Conservation (phyloP, 2,888 invertebrate genomes). For the Pseudeuparius sepicola region DNA sequence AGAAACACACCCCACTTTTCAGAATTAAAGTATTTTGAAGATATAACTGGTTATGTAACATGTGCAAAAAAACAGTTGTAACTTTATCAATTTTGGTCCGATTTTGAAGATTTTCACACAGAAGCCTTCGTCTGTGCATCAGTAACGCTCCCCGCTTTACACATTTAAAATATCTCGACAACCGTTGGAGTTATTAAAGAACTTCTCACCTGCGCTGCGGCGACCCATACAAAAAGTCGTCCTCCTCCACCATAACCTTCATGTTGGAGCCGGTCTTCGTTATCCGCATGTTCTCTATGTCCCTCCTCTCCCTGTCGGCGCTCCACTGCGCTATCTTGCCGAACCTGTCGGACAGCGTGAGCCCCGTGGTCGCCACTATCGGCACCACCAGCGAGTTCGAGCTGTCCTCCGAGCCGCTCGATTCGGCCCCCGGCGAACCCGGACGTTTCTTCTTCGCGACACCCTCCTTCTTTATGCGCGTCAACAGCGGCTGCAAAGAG, state of each 20-base stretch:
- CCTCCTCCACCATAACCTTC: slow-evolving; percentile 66
- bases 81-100: too few relatives aligned
- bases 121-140: too few relatives aligned
- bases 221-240: slow-evolving; percentile 43
- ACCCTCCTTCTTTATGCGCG: slow-evolving; percentile 37
- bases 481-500: slow-evolving; percentile 32
- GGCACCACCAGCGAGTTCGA: slow-evolving; percentile 49
- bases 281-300: slow-evolving; percentile 79
- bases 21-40: too few relatives aligned
- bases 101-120: too few relatives aligned
- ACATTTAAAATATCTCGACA: too few relatives aligned
- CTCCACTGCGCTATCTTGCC: slow-evolving; percentile 91
- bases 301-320: slow-evolving; percentile 60
- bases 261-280: slow-evolving; percentile 67
- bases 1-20: too few relatives aligned
- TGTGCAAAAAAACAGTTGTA: too few relatives aligned
- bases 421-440: slow-evolving; percentile 42
- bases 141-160: too few relatives aligned
- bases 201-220: slow-evolving; percentile 44
- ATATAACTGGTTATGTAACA: too few relatives aligned
- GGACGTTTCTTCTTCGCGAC: slow-evolving; percentile 29
- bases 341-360: slow-evolving; percentile 78
- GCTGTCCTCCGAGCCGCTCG: slow-evolving; percentile 52
- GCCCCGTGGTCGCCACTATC: slow-evolving; percentile 48
- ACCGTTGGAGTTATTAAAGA: background rate